These are phyloP conservation scores for Parnassius orleans DNA, from an alignment of 2,888 invertebrate genomes.

Conservation along the genomic window DNA sequence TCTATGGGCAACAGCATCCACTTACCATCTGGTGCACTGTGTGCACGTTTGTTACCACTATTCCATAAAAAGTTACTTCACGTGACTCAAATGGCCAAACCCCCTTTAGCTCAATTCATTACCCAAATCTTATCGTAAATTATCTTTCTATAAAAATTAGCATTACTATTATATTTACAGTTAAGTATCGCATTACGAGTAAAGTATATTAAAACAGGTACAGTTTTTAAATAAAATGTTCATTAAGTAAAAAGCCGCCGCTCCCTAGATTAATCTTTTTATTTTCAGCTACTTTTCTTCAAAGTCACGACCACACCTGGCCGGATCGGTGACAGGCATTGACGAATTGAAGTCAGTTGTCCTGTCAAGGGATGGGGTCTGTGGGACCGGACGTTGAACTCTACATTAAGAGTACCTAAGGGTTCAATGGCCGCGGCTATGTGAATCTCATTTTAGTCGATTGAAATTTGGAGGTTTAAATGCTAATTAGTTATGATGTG, in stretches of 20 bases:
- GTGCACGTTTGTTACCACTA: no score
- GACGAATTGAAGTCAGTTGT: conserved; percentile 16
- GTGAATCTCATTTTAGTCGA: neutral
- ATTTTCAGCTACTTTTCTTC: conserved; percentile 13
- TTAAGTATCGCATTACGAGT: no score
- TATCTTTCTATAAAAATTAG: no score
- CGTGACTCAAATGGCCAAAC: no score
- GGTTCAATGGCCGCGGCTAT: conserved; percentile 1
- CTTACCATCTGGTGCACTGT: no score
- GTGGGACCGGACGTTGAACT: conserved; percentile 13
- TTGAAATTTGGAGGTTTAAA: conserved; percentile 3
- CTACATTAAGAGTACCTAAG: conserved; percentile 3
- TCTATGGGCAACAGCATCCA: no score
- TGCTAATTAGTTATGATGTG: neutral
- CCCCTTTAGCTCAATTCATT: no score
- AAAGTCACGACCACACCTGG: conserved; percentile 9
- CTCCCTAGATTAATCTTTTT: conserved; percentile 6
- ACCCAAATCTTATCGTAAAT: no score
- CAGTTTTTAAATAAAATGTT: neutral
- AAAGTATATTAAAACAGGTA: no score
- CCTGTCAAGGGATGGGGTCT: neutral
- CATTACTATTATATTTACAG: no score
- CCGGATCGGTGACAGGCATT: conserved; percentile 7
- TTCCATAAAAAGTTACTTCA: no score
- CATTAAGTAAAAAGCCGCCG: neutral